Percentiles rank a stretch among this genome's conserved stretches.
These are phyloP conservation scores for Cotesia glomerata DNA, from an alignment of 1,140 invertebrate genomes.

Conservation along the genomic window DNA sequence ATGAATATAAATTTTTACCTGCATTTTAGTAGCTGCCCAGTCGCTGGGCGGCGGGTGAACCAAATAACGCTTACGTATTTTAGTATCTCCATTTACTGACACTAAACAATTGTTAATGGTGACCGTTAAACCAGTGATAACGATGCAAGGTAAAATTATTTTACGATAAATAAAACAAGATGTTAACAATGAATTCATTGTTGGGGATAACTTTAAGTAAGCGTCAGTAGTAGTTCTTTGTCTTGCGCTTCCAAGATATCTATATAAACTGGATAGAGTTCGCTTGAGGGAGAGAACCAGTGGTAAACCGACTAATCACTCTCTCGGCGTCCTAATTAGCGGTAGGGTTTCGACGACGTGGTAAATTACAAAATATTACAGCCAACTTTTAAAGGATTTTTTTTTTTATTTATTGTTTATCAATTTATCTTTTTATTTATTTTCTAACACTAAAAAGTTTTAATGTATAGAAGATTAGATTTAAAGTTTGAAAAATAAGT, in stretches of 20 bases:
- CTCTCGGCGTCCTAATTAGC: slow-evolving; percentile 21
- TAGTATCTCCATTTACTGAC: not conserved
- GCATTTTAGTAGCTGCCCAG: slow-evolving; percentile 47
- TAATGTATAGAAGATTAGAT: slow-evolving; percentile 6
- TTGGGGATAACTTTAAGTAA: not conserved
- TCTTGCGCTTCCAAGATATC: not conserved
- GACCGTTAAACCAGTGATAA: not conserved
- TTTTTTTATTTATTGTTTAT: too few species aligned
- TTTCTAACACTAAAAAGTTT: not conserved
- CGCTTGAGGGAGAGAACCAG: slow-evolving; percentile 8
- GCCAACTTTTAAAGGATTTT: too few species aligned
- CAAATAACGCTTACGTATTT: slow-evolving; percentile 45
- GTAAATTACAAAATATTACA: not conserved
- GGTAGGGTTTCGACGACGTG: slow-evolving; percentile 10
- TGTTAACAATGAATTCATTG: slow-evolving; percentile 2
- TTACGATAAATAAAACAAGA: not conserved
- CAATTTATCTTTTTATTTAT: too few species aligned
- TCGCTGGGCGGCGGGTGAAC: slow-evolving; percentile 45
- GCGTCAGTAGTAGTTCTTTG: not conserved
- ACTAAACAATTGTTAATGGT: not conserved
- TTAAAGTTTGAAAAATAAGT: slow-evolving; percentile 19
- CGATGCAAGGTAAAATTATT: not conserved
- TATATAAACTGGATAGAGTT: not conserved
- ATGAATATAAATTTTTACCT: slow-evolving; percentile 44
- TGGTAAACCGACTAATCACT: slow-evolving; percentile 32